These are phyloP conservation scores for Toxotes lorentzi DNA, from an alignment of 2,797 vertebrate species.

Conservation along the genomic window DNA sequence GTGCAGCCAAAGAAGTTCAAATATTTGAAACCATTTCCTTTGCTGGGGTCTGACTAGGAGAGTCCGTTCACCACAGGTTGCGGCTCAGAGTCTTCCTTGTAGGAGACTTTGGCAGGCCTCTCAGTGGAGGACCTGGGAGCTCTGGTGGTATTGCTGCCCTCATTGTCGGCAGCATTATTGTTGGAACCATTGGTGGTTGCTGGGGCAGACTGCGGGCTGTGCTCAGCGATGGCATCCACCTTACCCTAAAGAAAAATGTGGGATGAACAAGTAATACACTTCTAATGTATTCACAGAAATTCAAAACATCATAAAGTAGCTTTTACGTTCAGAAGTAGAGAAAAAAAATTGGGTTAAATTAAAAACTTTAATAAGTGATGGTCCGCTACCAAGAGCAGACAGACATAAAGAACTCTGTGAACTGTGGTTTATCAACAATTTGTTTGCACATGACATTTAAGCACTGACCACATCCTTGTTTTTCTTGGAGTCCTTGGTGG, in stretches of 20 bases:
- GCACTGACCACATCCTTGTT: slow-evolving; percentile 93
- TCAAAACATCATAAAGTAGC: background rate
- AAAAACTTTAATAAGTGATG: background rate
- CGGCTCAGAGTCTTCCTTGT: slow-evolving; percentile 86
- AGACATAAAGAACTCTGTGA: background rate
- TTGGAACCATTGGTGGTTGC: slow-evolving; percentile 90
- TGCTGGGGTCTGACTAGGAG: slow-evolving; percentile 86
- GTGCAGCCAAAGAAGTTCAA: slow-evolving; percentile 66
- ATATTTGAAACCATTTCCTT: slow-evolving; percentile 74
- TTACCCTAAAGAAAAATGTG: slow-evolving; percentile 66
- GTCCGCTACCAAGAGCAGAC: background rate
- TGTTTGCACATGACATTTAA: background rate
- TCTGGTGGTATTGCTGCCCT: slow-evolving; percentile 66
- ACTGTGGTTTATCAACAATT: background rate
- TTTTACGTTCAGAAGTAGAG: background rate
- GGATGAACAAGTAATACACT: background rate
- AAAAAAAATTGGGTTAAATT: background rate
- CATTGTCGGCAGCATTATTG: slow-evolving; percentile 52
- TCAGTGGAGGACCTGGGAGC: slow-evolving; percentile 86
- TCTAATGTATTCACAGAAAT: background rate
- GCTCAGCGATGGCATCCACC: slow-evolving; percentile 91
- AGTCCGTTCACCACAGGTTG: slow-evolving; percentile 93
- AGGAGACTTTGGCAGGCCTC: slow-evolving; percentile 81
- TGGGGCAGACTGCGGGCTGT: slow-evolving; percentile 82
- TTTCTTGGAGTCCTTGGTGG: slow-evolving; percentile 90